Percentiles rank a stretch among this genome's conserved stretches.
Conservation (phyloP, 2,113 vertebrate species). For the Gracilinanus agilis region DNA sequence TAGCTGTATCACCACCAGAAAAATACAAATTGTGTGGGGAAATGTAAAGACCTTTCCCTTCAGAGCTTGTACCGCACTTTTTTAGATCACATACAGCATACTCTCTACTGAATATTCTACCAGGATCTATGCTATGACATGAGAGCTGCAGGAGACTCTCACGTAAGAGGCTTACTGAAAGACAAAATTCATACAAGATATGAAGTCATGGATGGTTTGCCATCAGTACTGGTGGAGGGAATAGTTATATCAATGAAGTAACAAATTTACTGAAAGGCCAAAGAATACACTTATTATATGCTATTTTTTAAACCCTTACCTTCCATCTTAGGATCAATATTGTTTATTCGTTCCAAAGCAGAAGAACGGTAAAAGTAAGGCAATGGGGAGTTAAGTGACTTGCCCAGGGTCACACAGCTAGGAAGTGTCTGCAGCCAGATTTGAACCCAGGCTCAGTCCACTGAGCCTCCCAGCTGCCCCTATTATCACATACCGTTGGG, state of each 20-base stretch:
- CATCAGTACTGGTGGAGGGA: background rate
- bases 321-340: no score
- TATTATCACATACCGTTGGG: background rate
- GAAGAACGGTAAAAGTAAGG: no score
- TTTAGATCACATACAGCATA: no score
- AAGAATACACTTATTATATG: background rate
- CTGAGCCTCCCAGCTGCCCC: no score
- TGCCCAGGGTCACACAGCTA: no score
- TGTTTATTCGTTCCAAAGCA: no score
- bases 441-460: no score
- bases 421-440: no score
- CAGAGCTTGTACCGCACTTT: background rate
- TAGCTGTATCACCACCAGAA: background rate
- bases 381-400: no score
- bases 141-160: background rate
- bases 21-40: background rate
- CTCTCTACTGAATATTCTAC: background rate
- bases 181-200: background rate
- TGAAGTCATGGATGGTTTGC: background rate
- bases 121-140: background rate
- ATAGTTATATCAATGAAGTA: background rate
- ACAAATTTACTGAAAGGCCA: background rate
- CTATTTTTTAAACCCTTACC: no score
- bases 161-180: background rate
- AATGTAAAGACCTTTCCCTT: background rate